Percentiles rank a stretch among this genome's conserved stretches.
These are phyloP conservation scores for Stictocephala bisonia DNA, from an alignment of 2,888 invertebrate genomes.

Conservation along the genomic window DNA sequence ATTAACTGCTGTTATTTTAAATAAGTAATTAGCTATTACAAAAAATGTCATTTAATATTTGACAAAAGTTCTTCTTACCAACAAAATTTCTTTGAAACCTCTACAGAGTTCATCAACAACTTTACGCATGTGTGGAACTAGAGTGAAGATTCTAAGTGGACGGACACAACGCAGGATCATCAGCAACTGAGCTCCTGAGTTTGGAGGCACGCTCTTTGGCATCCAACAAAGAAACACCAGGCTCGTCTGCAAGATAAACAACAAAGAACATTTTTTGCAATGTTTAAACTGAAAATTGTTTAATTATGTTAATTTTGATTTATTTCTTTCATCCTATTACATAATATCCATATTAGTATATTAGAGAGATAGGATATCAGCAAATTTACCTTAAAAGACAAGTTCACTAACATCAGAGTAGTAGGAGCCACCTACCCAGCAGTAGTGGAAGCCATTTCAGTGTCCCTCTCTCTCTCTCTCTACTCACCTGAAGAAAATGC, in stretches of 20 bases:
- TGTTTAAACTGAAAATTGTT: background rate
- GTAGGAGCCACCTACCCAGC: no score
- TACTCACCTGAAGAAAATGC: no score
- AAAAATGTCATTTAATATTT: background rate
- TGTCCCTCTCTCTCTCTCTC: no score
- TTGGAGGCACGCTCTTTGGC: conserved; percentile 91
- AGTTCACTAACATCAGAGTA: no score
- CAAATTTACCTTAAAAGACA: no score
- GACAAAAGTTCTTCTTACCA: conserved; percentile 71
- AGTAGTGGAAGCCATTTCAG: no score
- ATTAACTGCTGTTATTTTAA: no score
- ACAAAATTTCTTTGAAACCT: conserved; percentile 97
- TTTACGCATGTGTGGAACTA: conserved; percentile 99
- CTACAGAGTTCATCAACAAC: conserved; percentile 98
- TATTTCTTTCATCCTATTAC: no score
- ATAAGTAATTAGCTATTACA: background rate
- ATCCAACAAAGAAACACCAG: conserved; percentile 97
- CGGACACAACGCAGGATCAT: conserved; percentile 97
- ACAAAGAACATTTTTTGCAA: background rate
- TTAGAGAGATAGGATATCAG: no score
- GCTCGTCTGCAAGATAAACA: conserved; percentile 77
- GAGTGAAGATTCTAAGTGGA: conserved; percentile 95
- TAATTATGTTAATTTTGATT: background rate
- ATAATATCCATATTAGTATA: no score
- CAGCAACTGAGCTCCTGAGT: conserved; percentile 92